A percentile compares a stretch with the other conserved stretches of the same genome.
These are phyloP conservation scores for Diadophis punctatus DNA, from an alignment of 2,113 vertebrate genomes.

Conservation along the genomic window DNA sequence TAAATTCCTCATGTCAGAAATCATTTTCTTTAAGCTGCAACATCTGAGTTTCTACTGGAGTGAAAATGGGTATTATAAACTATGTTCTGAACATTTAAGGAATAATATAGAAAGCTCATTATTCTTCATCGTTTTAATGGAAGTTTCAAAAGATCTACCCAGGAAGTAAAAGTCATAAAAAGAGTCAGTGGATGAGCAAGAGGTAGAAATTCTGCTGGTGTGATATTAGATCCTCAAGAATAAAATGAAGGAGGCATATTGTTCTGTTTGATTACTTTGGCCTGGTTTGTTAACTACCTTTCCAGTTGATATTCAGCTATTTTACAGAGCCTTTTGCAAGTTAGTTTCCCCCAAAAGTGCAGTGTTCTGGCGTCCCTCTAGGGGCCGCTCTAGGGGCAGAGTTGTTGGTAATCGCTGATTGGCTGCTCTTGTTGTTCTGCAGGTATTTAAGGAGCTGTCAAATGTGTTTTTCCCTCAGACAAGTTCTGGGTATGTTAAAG, in stretches of 20 bases:
- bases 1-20: constrained; percentile 8
- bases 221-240: not conserved
- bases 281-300: not conserved
- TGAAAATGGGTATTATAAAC: not conserved
- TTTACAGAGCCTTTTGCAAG: not conserved
- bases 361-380: too few relatives aligned
- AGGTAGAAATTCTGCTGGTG: not conserved
- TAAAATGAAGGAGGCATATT: not conserved
- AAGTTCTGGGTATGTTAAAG: too few relatives aligned
- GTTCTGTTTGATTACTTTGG: not conserved
- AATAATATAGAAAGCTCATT: not conserved
- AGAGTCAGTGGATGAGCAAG: not conserved
- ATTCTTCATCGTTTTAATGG: not conserved
- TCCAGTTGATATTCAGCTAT: constrained; percentile 8
- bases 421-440: too few relatives aligned
- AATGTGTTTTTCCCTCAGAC: too few relatives aligned
- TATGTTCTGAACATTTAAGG: not conserved
- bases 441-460: too few relatives aligned
- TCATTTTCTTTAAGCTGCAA: constrained; percentile 27
- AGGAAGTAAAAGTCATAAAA: not conserved
- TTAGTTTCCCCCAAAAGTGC: not conserved
- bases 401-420: too few relatives aligned
- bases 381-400: too few relatives aligned
- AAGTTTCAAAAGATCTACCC: not conserved
- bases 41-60: not conserved